These are phyloP conservation scores for Abrostola triplasia DNA, from an alignment of 2,888 invertebrate genomes.

Conservation along the genomic window DNA sequence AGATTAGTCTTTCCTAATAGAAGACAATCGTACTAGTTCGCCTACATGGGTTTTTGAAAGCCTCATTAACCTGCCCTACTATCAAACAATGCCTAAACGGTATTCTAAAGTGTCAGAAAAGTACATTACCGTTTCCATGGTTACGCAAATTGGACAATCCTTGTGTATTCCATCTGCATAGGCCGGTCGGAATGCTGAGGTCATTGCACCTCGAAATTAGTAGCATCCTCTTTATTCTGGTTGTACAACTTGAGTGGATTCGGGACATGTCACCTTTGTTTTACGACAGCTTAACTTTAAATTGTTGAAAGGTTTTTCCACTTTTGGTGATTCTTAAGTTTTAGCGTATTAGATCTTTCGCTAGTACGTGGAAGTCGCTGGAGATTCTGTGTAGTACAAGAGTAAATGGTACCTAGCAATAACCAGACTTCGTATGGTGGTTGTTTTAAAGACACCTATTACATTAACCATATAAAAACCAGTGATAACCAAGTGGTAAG, in stretches of 20 bases:
- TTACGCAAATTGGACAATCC: slow-evolving; percentile 34
- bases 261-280: slow-evolving; percentile 61
- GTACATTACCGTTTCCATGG: slow-evolving; percentile 29
- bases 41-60: too few relatives aligned
- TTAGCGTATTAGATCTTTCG: too few relatives aligned
- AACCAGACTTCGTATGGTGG: too few relatives aligned
- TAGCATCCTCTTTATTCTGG: slow-evolving; percentile 65
- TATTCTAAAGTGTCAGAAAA: slow-evolving; percentile 14
- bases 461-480: too few relatives aligned
- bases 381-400: too few relatives aligned
- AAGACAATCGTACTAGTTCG: too few relatives aligned
- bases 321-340: neutral
- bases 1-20: too few relatives aligned
- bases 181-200: slow-evolving; percentile 45
- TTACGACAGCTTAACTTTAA: slow-evolving; percentile 35
- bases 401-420: too few relatives aligned
- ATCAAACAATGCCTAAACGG: slow-evolving; percentile 35
- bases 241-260: slow-evolving; percentile 58
- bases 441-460: too few relatives aligned
- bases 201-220: slow-evolving; percentile 64
- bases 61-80: neutral
- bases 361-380: too few relatives aligned
- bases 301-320: neutral
- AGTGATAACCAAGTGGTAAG: too few relatives aligned
- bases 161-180: slow-evolving; percentile 51